These are phyloP conservation scores for Genyomyrus donnyi DNA, from an alignment of 2,113 vertebrate species.

Conservation along the genomic window DNA sequence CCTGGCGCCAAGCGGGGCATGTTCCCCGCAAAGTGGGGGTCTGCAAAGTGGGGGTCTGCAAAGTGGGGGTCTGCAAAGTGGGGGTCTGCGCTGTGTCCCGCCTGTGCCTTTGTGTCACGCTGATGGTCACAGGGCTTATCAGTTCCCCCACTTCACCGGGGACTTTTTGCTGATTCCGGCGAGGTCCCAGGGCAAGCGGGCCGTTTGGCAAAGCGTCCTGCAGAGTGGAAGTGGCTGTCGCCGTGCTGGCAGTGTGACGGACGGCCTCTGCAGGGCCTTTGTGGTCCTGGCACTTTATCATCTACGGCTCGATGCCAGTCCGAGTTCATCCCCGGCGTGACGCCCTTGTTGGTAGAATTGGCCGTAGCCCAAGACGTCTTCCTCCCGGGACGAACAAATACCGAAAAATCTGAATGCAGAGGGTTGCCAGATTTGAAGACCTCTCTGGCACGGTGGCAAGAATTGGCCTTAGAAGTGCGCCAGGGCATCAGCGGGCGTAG, in stretches of 20 bases:
- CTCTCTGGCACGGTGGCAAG: constrained; percentile 6
- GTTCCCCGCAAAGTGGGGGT: not conserved
- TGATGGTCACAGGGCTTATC: not conserved
- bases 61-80: not conserved
- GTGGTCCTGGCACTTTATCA: constrained; percentile 35
- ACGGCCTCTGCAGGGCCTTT: not conserved
- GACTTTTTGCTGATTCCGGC: not conserved
- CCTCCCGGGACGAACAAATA: constrained; percentile 16
- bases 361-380: constrained; percentile 26
- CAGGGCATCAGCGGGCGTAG: constrained; percentile 18
- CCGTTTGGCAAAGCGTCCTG: not conserved
- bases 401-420: not conserved
- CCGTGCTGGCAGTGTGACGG: not conserved
- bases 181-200: not conserved
- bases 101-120: not conserved
- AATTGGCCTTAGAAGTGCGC: constrained; percentile 24
- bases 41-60: too few species aligned
- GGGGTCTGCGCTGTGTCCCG: not conserved
- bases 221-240: not conserved
- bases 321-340: constrained; percentile 33
- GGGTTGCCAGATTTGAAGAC: not conserved
- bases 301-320: constrained; percentile 34
- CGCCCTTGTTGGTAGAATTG: constrained; percentile 34
- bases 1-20: not conserved
- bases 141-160: not conserved